Base-by-base conservation (phyloP, 2,888 invertebrate genomes). In the Melangyna quadrimaculata region DNA sequence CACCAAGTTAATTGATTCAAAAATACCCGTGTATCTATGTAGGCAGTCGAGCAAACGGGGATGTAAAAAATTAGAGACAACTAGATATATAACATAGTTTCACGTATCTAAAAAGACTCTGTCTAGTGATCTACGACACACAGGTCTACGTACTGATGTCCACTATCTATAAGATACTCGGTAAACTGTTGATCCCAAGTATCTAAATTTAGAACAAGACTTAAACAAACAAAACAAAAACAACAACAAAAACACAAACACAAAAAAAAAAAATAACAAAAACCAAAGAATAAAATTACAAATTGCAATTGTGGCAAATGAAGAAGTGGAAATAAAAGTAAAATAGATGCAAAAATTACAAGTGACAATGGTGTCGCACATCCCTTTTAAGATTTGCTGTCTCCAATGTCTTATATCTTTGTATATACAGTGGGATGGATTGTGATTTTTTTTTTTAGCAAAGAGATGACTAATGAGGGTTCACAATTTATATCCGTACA, bases 131-230 rank as follows among this genome's bases (percentile, higher is more conserved):
- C 63, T 37, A 51, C 57, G 65, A 67, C 67, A 67, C 67, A 67
- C 51, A 67, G 67, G 40, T 78, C 72, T 67, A 65, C 59, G 81
- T 84, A 79, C 74, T 71, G 67, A 72, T 67, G 75, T 37, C 43
- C 59, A 79, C 75, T 75, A 84, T 71, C 83, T 75, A 32, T 59
- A 65, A 74, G 79, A 79, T 67, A 74, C 78, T 83, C 70, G 17
- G 17, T 75, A 78, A 65, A 84, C 65, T 75, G 55, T 84, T 84
- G 75, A 80, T 80, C 75, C 80, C 72, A 75, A 75, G 75, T 75
- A 59, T 75, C 75, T 84, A 84, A 84, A 79, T 79, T 71, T 84
- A 84, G 83, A 84, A 75, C 71, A 43, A 71, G 67, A 61, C 83
- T 65, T 24, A 51, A 63, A 35, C 7, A 57, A 57, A 35, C 3